These are phyloP conservation scores for Archocentrus centrarchus DNA, from an alignment of 2,113 vertebrate species.

Conservation along the genomic window DNA sequence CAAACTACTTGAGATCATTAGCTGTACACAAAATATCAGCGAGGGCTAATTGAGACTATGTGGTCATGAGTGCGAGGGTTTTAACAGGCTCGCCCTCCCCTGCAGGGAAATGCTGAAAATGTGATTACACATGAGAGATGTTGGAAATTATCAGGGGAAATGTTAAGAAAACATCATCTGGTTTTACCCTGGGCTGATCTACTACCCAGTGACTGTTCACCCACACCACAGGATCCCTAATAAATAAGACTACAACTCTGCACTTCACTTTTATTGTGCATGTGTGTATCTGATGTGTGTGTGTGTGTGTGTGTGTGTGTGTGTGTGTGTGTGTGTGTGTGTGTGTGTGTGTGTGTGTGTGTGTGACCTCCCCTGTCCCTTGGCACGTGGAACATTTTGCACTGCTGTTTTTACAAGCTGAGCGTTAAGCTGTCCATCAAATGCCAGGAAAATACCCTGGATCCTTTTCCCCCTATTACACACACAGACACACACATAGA, in stretches of 20 bases:
- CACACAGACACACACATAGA: conserved; percentile 27
- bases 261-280: conserved; percentile 61
- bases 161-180: conserved; percentile 68
- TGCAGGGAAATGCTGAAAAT: conserved; percentile 52
- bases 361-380: conserved; percentile 59
- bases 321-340: no score
- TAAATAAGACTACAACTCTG: conserved; percentile 61
- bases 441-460: conserved; percentile 69
- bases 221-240: conserved; percentile 53
- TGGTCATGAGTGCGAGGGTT: conserved; percentile 35
- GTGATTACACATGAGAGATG: conserved; percentile 45
- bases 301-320: conserved; percentile 14
- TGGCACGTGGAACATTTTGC: conserved; percentile 75
- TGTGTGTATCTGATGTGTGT: conserved; percentile 24
- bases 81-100: background rate
- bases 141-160: conserved; percentile 61
- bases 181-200: conserved; percentile 24
- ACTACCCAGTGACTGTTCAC: conserved; percentile 63
- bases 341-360: background rate
- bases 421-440: conserved; percentile 75
- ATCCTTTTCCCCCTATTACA: conserved; percentile 51
- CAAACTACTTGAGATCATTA: conserved; percentile 37
- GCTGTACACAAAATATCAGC: conserved; percentile 25
- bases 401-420: conserved; percentile 75
- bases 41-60: conserved; percentile 31